Conservation (phyloP, 2,797 vertebrate species). For the Smutsia gigantea region DNA sequence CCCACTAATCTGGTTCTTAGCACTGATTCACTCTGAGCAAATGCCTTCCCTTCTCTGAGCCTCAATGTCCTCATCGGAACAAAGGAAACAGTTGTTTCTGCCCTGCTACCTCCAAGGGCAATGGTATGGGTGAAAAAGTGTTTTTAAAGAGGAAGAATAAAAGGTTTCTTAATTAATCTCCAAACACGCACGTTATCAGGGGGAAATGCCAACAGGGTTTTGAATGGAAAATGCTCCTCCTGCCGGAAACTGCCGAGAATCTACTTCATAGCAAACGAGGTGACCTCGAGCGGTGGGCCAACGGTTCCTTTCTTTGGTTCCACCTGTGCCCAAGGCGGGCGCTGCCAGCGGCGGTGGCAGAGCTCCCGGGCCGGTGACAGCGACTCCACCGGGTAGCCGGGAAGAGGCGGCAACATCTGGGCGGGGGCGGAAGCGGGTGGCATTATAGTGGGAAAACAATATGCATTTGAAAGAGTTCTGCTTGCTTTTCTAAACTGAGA, state of each 20-base stretch:
- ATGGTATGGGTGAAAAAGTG: background rate
- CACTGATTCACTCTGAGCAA: background rate
- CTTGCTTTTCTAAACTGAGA: slow-evolving; percentile 62
- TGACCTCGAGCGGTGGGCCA: background rate
- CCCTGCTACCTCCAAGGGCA: background rate
- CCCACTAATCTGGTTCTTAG: background rate
- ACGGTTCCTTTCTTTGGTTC: slow-evolving; percentile 13
- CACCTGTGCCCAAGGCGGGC: background rate
- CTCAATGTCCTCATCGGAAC: background rate
- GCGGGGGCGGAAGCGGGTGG: background rate
- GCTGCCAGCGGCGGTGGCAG: slow-evolving; percentile 43
- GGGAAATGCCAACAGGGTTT: background rate
- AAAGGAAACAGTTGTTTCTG: background rate
- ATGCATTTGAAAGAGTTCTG: slow-evolving; percentile 54
- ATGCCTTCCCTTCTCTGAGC: background rate
- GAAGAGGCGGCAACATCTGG: background rate
- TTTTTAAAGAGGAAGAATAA: background rate
- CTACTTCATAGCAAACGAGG: slow-evolving; percentile 34
- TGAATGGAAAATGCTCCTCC: background rate
- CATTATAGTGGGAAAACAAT: slow-evolving; percentile 16
- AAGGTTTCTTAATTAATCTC: background rate
- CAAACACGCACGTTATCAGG: background rate
- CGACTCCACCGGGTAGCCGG: background rate
- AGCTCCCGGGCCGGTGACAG: background rate
- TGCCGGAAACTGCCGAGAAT: background rate